Base-by-base conservation (phyloP, 2,888 invertebrate genomes). In the Ormyrus thymus region DNA sequence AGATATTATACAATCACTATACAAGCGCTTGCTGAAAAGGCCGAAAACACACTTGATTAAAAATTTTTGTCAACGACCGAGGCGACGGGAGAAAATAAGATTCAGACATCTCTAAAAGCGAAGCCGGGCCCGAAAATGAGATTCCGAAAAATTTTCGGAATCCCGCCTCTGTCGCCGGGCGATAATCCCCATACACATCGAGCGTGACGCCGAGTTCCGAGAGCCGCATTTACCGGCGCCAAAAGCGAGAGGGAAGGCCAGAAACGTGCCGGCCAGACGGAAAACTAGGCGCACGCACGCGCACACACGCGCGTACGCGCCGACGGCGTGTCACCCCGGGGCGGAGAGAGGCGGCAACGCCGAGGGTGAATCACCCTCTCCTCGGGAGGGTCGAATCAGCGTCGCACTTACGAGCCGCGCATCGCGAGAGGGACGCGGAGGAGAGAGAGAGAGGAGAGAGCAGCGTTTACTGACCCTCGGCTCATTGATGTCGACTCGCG, bases 341-440 rank as follows among this genome's bases (percentile, higher is more conserved):
- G 13, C 7, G 6, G 13, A 46, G 56, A 13, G 46, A 13, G 15
- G 45, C 11, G 72, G 71, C 71, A 76, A 58, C 74, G 61, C 46
- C 53, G 66, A 58, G 61, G 72, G 51, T 79, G 79, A 79, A 72
- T 79, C 79, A 79, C 72, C 75, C 76, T 68, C 56, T 29, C 61
- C 10, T 6, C 71, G 62, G 45, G 29, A 29, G 29, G 29, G 29
- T 6, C 58, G 56, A 66, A 48, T 55, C 59, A 68, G 55, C 51
- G n/a, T 29, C 51, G 11, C 7, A 8, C 29, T 29, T 7, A 43
- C 11, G 50, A n/a, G 43, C 13, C 58, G n/a, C 15, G 15, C 51
- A 4, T 29, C 15, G 29, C 29, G 9, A 29, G 29, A n/a, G 66
- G 53, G 10, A 66, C 51, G 56, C n/a, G n/a, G n/a, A n/a, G n/a